Conservation (phyloP, 2,113 vertebrate species). For the Gallinago media region DNA sequence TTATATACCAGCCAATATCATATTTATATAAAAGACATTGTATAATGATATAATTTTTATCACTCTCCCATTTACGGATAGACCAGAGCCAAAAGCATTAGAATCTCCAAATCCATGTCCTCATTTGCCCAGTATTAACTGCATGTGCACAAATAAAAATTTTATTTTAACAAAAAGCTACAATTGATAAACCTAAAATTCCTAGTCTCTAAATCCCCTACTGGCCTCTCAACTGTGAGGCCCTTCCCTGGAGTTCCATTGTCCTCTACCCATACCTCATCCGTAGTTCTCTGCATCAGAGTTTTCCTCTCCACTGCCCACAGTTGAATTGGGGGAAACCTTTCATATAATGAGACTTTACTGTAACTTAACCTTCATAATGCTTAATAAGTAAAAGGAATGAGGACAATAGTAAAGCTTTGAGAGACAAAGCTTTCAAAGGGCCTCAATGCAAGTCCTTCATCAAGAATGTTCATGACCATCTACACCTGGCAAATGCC, state of each 20-base stretch:
- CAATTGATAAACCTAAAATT: not conserved
- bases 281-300: not conserved
- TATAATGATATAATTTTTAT: not conserved
- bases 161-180: not conserved
- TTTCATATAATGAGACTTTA: not conserved
- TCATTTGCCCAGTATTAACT: not conserved
- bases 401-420: not conserved
- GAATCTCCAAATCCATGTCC: not conserved
- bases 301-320: not conserved
- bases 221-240: accelerated
- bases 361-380: not conserved
- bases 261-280: not conserved
- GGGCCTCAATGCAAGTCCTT: not conserved
- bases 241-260: not conserved
- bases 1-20: not conserved
- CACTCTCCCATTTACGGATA: accelerated
- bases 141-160: not conserved
- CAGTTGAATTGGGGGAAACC: not conserved
- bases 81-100: not conserved
- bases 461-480: not conserved
- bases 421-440: not conserved
- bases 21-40: not conserved
- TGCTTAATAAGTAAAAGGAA: not conserved
- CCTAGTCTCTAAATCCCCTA: not conserved
- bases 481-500: not conserved